Percentiles rank a stretch among this genome's conserved stretches.
Conservation (phyloP, 2,888 invertebrate genomes). For the Cartodere bifasciata region DNA sequence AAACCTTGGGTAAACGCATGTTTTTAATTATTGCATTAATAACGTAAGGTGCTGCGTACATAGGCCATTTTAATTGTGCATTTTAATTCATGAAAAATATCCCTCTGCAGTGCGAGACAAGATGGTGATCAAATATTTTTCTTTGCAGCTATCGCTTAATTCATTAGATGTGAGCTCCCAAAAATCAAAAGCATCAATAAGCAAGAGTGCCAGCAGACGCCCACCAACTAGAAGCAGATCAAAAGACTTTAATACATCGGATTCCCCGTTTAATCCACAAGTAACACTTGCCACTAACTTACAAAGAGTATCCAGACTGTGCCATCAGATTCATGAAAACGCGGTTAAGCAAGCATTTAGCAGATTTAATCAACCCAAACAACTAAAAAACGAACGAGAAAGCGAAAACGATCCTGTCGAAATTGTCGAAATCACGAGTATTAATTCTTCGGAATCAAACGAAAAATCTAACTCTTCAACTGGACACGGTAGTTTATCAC, state of each 20-base stretch:
- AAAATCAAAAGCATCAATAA: slow-evolving; percentile 39
- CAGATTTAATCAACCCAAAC: slow-evolving; percentile 14
- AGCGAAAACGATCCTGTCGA: slow-evolving; percentile 26
- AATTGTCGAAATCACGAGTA: slow-evolving; percentile 25
- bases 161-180: slow-evolving; percentile 39
- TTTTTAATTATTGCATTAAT: too few relatives aligned
- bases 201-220: slow-evolving; percentile 38
- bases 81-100: too few relatives aligned
- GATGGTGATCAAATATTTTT: too few relatives aligned
- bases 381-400: slow-evolving; percentile 20
- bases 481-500: slow-evolving; percentile 21
- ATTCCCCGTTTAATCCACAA: slow-evolving; percentile 17
- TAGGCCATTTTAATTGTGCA: slow-evolving; percentile 2
- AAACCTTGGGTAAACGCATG: too few relatives aligned
- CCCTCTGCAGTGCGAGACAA: too few relatives aligned
- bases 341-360: slow-evolving; percentile 31
- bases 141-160: slow-evolving; percentile 36
- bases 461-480: too few relatives aligned
- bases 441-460: slow-evolving; percentile 10
- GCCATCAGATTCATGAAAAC: slow-evolving; percentile 36
- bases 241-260: slow-evolving; percentile 16
- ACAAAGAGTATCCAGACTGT: slow-evolving; percentile 35
- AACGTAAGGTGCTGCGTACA: slow-evolving; percentile 4
- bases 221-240: slow-evolving; percentile 37
- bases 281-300: slow-evolving; percentile 28